Evolutionary conservation across 2,888 invertebrate species (phyloP), one percentile per base, ranked within the genome.

Genomic region (Trissoscelio sp.): DNA sequence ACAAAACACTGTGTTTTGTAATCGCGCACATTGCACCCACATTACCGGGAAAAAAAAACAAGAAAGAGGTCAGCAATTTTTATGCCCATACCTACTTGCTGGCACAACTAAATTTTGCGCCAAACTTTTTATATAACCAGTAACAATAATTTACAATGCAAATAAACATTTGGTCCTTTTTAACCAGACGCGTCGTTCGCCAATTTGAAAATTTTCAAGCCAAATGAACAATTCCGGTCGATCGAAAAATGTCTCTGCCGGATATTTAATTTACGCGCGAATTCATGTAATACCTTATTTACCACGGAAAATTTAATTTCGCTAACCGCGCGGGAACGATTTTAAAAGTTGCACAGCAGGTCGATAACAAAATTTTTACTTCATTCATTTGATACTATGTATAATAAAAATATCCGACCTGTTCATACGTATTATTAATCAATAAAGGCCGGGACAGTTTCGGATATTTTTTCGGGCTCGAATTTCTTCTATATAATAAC

Each of bases 1-100:
- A 31, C 31, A 72, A 60, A 60, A 46, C 16, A 22, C 37, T n/a
- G 72, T n/a, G 14, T 62, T 73, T 73, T 53, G 72, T 44, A 73
- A 73, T 51, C 51, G 42, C 37, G 58, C 48, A n/a, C 44, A 18
- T 69, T 57, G 55, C 55, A 28, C 31, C 22, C 60, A 18, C 46
- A 34, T 69, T 69, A 69, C 42, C 18, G 9, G 55, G 67, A 24
- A 24, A 24, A 24, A 57, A 44, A 67, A 46, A 46, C 20, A 20
- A 39, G 28, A 67, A 67, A 53, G 20, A 67, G 53, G 53, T 53
- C 66, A 66, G n/a, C 24, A 20, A 48, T 66, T 66, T 37, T 48
- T 48, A 24, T 48, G 24, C 34, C 12, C 24, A 6, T 5, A 24
- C 24, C 3, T 24, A 24, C 24, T 24, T 24, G 34, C 9, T 14